Percentiles rank a stretch among this genome's conserved stretches.
These are phyloP conservation scores for Strigops habroptila DNA, from an alignment of 2,113 vertebrate genomes.

Conservation along the genomic window DNA sequence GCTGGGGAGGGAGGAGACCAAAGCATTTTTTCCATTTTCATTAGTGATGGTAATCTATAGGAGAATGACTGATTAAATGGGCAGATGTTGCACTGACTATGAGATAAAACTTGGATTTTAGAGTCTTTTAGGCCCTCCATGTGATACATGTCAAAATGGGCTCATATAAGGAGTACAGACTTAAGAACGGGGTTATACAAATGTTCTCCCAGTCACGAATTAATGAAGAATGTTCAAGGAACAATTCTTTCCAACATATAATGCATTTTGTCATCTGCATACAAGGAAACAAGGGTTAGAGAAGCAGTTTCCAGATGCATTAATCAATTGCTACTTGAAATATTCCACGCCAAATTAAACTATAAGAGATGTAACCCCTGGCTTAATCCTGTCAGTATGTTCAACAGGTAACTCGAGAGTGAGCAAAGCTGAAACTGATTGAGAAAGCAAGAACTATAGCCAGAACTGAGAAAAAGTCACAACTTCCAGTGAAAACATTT, in stretches of 20 bases:
- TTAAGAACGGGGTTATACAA: background rate
- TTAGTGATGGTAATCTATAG: background rate
- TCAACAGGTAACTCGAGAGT: fast-evolving
- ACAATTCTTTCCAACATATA: background rate
- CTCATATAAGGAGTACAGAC: background rate
- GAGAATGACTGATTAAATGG: background rate
- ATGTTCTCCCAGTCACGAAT: background rate
- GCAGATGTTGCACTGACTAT: background rate
- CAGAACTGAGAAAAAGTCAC: background rate
- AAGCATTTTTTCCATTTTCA: background rate
- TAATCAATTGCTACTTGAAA: background rate
- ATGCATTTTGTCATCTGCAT: background rate
- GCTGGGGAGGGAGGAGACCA: background rate
- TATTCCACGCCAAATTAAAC: background rate
- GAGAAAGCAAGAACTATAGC: background rate
- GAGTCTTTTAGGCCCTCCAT: fast-evolving
- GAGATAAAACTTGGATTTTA: background rate
- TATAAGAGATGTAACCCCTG: background rate
- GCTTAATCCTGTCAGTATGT: background rate
- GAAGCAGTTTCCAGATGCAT: background rate
- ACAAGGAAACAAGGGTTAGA: background rate
- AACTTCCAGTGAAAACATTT: background rate
- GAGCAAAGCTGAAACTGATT: background rate
- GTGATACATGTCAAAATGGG: background rate
- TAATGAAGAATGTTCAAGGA: background rate